Conservation (phyloP, 37 sponge, comb jelly and placozoan species). For the Beroe ovata region DNA sequence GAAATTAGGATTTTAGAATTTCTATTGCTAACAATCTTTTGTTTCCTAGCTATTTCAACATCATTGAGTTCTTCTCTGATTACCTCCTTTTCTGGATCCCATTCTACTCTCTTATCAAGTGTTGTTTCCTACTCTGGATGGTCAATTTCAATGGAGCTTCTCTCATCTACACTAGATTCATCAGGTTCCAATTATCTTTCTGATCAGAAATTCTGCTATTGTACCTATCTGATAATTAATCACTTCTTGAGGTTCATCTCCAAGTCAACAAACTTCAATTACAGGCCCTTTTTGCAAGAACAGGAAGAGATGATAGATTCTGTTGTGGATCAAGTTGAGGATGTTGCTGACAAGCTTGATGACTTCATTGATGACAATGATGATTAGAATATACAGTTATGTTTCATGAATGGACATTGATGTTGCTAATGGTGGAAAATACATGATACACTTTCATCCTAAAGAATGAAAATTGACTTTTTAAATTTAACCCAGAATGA, state of each 20-base stretch:
- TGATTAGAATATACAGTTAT: not conserved
- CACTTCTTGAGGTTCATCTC: too few species aligned
- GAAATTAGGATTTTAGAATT: too few species aligned
- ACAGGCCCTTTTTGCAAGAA: conserved; percentile 14
- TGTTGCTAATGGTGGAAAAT: too few species aligned
- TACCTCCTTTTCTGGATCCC: conserved; percentile 40
- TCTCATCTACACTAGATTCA: conserved; percentile 17
- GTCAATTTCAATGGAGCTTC: conserved; percentile 24
- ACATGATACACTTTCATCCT: too few species aligned
- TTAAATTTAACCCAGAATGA: too few species aligned
- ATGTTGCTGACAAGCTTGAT: conserved; percentile 43
- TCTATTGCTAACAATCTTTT: too few species aligned
- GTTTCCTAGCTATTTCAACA: not conserved
- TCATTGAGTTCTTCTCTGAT: conserved; percentile 32
- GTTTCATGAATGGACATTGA: too few species aligned
- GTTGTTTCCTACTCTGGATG: conserved; percentile 58
- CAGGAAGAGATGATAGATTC: not conserved
- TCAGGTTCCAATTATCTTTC: too few species aligned
- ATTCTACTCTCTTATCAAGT: conserved; percentile 63
- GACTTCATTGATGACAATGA: not conserved
- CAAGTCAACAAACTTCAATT: too few species aligned
- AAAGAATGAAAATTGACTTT: too few species aligned
- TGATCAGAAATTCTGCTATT: too few species aligned
- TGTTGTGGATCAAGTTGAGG: conserved; percentile 28
- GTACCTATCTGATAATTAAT: too few species aligned